Base-by-base conservation (phyloP, 1,140 invertebrate genomes). In the Streblospio benedicti region DNA sequence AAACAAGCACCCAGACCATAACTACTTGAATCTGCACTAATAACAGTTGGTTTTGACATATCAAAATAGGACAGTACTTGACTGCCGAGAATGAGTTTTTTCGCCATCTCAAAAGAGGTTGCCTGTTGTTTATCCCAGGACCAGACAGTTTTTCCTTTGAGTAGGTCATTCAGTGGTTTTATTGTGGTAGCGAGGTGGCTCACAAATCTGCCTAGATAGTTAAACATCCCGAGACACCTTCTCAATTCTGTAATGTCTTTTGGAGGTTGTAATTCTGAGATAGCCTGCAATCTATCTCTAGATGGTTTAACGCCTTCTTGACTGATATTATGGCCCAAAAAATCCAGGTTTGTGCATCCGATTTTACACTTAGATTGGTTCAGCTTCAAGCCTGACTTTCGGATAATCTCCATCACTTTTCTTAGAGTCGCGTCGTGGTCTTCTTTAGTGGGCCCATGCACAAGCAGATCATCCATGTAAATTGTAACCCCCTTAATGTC, bases 1-100 rank as follows among this genome's bases (percentile, higher is more conserved):
- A 69, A 23, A 2, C 51, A 59, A 0, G 47, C 66, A n/a, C 66
- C 66, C n/a, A 68, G 33, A 12, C 68, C 66, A 54, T 59, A 65
- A 14, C 47, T 60, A 23, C 57, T 64, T 9, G 56, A 55, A 27
- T 69, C 61, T 2, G 63, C 63, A 55, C 41, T 53, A 3, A 69
- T 45, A 0, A 63, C 35, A 0, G 58, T 64, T 33, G 44, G 28
- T 57, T 52, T 64, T 0, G 49, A 35, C 32, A 33, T 32, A 51
- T 64, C 60, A 54, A 59, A 66, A 28, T 61, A 65, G 23, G 57
- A 35, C 9, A 66, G 41, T 1, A 61, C 51, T 43, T 64, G 60
- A n/a, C n/a, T n/a, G n/a, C n/a, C n/a, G n/a, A n/a, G n/a, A n/a
- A n/a, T n/a, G n/a, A n/a, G n/a, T n/a, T n/a, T n/a, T n/a, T n/a